Conservation (phyloP, 2,797 vertebrate species). For the Clarias pachynema region DNA sequence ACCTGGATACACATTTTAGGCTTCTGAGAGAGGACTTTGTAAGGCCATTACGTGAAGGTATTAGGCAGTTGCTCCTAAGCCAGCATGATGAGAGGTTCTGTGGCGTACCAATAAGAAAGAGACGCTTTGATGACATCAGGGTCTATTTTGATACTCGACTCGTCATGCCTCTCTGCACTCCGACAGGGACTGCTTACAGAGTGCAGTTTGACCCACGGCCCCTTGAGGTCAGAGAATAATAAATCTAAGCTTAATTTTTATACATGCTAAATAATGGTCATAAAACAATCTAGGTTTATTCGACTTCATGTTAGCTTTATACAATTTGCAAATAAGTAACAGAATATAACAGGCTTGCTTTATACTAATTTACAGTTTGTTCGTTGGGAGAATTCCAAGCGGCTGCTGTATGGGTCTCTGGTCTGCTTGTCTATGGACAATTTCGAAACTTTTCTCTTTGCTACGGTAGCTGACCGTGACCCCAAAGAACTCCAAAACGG, state of each 20-base stretch:
- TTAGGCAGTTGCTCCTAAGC: slow-evolving; percentile 77
- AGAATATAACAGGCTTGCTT: background rate
- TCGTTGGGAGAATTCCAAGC: slow-evolving; percentile 91
- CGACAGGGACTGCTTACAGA: slow-evolving; percentile 79
- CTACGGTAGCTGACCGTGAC: slow-evolving; percentile 85
- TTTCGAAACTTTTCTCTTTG: slow-evolving; percentile 90
- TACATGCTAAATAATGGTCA: background rate
- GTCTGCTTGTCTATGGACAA: slow-evolving; percentile 90
- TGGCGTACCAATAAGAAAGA: slow-evolving; percentile 68
- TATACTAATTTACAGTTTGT: slow-evolving; percentile 74
- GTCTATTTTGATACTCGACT: slow-evolving; percentile 84
- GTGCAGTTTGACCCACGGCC: slow-evolving; percentile 83
- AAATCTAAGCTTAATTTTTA: background rate
- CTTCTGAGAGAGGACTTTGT: slow-evolving; percentile 94
- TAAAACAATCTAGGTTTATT: slow-evolving; percentile 5
- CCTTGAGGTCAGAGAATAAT: slow-evolving; percentile 70
- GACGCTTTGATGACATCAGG: slow-evolving; percentile 85
- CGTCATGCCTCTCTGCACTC: slow-evolving; percentile 78
- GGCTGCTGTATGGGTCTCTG: slow-evolving; percentile 89
- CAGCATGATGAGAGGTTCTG: slow-evolving; percentile 59
- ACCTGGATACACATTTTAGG: slow-evolving; percentile 92
- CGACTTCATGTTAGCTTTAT: background rate
- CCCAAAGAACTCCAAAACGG: slow-evolving; percentile 73
- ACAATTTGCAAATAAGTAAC: background rate
- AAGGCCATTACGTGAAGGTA: slow-evolving; percentile 88